Percentiles rank a stretch among this genome's conserved stretches.
phyloP scores from a whole-genome alignment of 2,113 vertebrate genomes.

The Labeo catla region DNA sequence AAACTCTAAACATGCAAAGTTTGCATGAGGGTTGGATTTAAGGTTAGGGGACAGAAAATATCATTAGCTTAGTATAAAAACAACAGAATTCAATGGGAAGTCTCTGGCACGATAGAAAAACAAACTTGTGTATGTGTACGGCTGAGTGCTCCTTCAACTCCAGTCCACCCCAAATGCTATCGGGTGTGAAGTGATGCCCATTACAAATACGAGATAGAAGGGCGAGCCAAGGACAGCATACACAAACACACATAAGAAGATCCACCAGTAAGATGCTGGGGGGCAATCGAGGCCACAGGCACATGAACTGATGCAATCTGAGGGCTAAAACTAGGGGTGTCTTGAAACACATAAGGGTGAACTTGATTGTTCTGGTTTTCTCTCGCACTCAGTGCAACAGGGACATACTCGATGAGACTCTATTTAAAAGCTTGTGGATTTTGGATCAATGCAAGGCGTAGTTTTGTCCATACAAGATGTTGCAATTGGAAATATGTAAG shows the following conservation, averaged over 20 bases:
- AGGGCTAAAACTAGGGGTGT: not conserved
- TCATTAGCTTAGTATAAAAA: not conserved
- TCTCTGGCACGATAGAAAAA: not conserved
- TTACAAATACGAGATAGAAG: conserved; percentile 23
- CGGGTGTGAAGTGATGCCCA: conserved; percentile 39
- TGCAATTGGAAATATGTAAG: conserved; percentile 1
- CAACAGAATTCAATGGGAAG: not conserved
- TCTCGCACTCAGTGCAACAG: not conserved
- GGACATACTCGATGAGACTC: not conserved
- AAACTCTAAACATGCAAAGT: not conserved
- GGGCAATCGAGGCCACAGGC: not conserved
- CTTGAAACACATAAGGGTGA: not conserved
- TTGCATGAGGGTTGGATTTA: not conserved
- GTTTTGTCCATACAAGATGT: not conserved
- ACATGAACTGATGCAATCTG: conserved; percentile 1
- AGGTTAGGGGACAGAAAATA: not conserved
- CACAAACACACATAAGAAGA: conserved; percentile 7
- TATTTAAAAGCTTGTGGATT: not conserved
- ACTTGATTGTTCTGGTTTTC: conserved; percentile 7
- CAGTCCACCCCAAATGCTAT: conserved; percentile 10
- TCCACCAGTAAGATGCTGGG: conserved; percentile 10
- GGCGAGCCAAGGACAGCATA: not conserved
- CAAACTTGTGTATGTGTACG: not conserved
- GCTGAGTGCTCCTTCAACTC: conserved; percentile 26
- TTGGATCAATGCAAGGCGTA: not conserved